Evolutionary conservation across 2,888 invertebrate species (phyloP).

Genomic region (Oscheius sp.): DNA sequence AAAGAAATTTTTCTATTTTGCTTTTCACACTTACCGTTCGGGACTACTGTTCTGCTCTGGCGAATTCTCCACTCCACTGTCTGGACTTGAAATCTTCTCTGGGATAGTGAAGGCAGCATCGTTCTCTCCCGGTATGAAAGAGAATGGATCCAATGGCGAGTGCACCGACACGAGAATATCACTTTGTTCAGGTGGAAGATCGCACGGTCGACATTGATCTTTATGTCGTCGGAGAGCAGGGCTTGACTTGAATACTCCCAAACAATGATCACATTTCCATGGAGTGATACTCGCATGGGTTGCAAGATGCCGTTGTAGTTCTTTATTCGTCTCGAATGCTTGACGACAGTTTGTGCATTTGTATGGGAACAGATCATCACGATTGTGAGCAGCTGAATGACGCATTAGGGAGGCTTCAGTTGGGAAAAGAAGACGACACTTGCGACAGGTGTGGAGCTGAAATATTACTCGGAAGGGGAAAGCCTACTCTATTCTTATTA

Average conservation of each 20-base stretch:
- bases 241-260: constrained; percentile 55
- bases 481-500: constrained; percentile 51
- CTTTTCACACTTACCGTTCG: too few relatives aligned
- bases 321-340: constrained; percentile 57
- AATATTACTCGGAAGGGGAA: too few relatives aligned
- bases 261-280: constrained; percentile 61
- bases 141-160: constrained; percentile 52
- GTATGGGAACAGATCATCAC: constrained; percentile 55
- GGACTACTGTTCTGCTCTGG: constrained; percentile 46
- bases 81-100: constrained; percentile 36
- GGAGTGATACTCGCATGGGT: constrained; percentile 56
- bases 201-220: constrained; percentile 64
- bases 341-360: constrained; percentile 46
- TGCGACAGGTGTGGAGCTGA: constrained; percentile 65
- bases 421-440: constrained; percentile 66
- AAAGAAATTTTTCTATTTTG: too few relatives aligned
- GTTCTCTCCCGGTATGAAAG: constrained; percentile 50
- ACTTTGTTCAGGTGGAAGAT: constrained; percentile 44
- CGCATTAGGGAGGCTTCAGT: constrained; percentile 61
- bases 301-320: constrained; percentile 52
- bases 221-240: constrained; percentile 65
- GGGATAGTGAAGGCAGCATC: constrained; percentile 36
- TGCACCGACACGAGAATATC: constrained; percentile 49
- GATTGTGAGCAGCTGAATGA: constrained; percentile 66
- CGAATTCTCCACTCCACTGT: constrained; percentile 46